Evolutionary conservation across 2,113 vertebrate genomes (phyloP).

Genomic region (Malaclemys terrapin): DNA sequence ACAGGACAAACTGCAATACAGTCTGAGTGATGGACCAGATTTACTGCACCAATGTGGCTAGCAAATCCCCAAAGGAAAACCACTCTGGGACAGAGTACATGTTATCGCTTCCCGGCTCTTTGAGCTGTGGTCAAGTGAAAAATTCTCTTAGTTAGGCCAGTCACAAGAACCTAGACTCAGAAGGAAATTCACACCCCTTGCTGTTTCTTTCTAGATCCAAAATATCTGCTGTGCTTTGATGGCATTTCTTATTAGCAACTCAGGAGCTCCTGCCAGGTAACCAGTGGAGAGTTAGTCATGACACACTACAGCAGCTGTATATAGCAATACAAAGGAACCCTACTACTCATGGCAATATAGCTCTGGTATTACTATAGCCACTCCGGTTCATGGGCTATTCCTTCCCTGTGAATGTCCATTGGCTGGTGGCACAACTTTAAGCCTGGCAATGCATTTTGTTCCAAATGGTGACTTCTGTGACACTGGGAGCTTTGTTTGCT

Average conservation of each 20-base stretch:
- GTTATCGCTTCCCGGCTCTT: no score
- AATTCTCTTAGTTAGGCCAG: neutral
- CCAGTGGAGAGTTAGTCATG: neutral
- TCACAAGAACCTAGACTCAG: neutral
- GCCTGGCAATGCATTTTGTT: neutral
- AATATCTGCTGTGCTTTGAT: neutral
- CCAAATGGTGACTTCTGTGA: neutral
- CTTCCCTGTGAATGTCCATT: neutral
- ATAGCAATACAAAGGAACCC: neutral
- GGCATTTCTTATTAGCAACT: neutral
- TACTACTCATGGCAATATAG: neutral
- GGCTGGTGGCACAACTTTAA: neutral
- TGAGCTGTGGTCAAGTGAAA: no score
- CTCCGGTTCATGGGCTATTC: fast-evolving
- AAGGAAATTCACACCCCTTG: fast-evolving
- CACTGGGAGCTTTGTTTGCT: neutral
- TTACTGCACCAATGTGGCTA: no score
- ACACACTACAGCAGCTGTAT: neutral
- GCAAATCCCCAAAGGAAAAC: no score
- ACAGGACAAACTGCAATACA: fast-evolving
- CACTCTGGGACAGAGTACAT: no score
- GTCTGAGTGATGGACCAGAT: neutral
- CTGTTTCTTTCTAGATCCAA: neutral
- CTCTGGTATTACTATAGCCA: neutral
- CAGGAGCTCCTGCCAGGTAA: neutral